Evolutionary conservation across 1,140 invertebrate genomes (phyloP).

Genomic region (Macrosteles quadrilineatus): DNA sequence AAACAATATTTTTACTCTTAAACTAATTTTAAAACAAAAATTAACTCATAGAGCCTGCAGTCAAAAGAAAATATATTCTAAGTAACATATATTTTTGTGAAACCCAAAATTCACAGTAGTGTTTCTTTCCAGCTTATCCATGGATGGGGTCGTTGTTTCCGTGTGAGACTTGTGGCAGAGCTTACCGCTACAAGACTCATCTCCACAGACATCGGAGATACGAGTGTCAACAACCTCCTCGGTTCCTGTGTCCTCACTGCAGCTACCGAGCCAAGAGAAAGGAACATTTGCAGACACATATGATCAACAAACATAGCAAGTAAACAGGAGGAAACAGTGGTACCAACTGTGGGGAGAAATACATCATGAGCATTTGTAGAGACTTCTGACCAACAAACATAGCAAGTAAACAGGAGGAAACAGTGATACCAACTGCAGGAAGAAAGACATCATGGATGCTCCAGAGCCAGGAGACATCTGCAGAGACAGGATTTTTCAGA

Average conservation of each 20-base stretch:
- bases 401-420: background rate
- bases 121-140: background rate
- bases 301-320: slow-evolving; percentile 36
- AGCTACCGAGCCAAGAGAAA: slow-evolving; percentile 78
- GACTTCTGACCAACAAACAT: slow-evolving; percentile 55
- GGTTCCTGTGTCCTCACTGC: slow-evolving; percentile 66
- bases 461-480: slow-evolving; percentile 79
- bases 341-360: background rate
- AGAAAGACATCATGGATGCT: slow-evolving; percentile 56
- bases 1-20: no score
- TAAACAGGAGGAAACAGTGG: background rate
- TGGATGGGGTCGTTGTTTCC: background rate
- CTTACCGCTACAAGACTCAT: slow-evolving; percentile 55
- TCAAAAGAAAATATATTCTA: no score
- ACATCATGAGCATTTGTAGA: slow-evolving; percentile 68
- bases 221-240: slow-evolving; percentile 51
- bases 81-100: no score
- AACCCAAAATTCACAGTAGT: no score
- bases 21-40: no score
- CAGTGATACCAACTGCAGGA: background rate
- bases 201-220: slow-evolving; percentile 55
- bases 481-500: slow-evolving; percentile 59
- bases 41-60: no score
- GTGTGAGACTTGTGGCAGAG: slow-evolving; percentile 6
- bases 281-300: slow-evolving; percentile 78